These are phyloP conservation scores for Hippocampus zosterae DNA, from an alignment of 2,113 vertebrate species.

Conservation along the genomic window DNA sequence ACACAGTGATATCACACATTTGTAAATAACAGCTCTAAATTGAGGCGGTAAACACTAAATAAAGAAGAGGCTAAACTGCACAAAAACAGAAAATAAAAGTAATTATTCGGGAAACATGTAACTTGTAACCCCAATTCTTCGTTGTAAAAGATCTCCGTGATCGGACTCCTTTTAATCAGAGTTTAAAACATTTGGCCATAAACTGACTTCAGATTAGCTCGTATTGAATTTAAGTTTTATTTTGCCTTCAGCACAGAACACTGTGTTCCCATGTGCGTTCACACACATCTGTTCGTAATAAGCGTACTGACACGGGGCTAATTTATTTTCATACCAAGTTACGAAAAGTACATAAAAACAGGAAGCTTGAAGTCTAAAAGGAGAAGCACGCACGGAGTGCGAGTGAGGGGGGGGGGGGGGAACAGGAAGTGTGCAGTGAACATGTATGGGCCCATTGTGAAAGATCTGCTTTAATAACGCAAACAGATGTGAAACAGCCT, in stretches of 20 bases:
- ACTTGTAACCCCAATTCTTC: background rate
- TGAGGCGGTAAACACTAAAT: background rate
- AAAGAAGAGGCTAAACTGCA: background rate
- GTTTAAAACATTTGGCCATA: background rate
- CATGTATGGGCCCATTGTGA: constrained; percentile 58
- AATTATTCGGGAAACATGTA: background rate
- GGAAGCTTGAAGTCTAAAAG: constrained; percentile 63
- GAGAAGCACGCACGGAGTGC: constrained; percentile 53
- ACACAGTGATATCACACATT: too few relatives aligned
- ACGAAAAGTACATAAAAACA: constrained; percentile 55
- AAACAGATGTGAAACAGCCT: constrained; percentile 67
- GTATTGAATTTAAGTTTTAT: background rate
- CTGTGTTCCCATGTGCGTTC: constrained; percentile 6
- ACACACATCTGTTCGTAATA: constrained; percentile 45
- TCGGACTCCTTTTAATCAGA: background rate
- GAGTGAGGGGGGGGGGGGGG: constrained; percentile 36
- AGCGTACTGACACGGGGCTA: constrained; percentile 17
- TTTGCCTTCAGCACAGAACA: constrained; percentile 19
- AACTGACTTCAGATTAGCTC: background rate
- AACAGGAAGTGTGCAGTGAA: constrained; percentile 59
- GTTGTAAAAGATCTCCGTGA: background rate
- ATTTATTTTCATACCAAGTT: constrained; percentile 45
- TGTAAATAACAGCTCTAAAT: too few relatives aligned
- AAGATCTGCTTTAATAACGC: constrained; percentile 57
- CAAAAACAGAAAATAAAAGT: background rate